These are phyloP conservation scores for Gastracanthus pulcherrimus DNA, from an alignment of 2,888 invertebrate genomes.

Conservation along the genomic window DNA sequence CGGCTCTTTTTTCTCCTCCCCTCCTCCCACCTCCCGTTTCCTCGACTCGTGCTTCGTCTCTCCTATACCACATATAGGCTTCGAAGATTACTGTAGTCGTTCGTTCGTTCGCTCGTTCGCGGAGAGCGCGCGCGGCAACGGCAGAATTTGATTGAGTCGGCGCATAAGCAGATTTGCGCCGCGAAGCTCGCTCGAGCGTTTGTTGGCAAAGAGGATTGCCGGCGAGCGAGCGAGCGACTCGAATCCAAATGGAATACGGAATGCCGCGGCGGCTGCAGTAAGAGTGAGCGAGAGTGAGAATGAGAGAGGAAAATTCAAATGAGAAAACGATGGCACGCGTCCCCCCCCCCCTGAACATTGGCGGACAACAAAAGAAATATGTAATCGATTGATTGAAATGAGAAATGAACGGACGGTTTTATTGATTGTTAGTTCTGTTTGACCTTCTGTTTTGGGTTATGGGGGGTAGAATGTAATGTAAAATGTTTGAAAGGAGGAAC, in stretches of 20 bases:
- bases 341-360: too few species aligned
- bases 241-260: conserved; percentile 58
- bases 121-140: conserved; percentile 28
- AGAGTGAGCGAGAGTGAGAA: conserved; percentile 41
- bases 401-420: too few species aligned
- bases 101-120: not conserved
- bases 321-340: conserved; percentile 72
- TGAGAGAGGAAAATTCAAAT: conserved; percentile 69
- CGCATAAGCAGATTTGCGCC: conserved; percentile 73
- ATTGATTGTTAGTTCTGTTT: too few species aligned
- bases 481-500: too few species aligned
- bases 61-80: not conserved
- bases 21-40: not conserved
- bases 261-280: not conserved
- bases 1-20: not conserved
- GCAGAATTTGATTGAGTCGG: conserved; percentile 73
- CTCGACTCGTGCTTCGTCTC: not conserved
- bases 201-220: conserved; percentile 73
- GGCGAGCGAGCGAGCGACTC: conserved; percentile 60
- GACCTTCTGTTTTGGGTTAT: too few species aligned
- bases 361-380: too few species aligned
- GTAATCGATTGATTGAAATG: too few species aligned
- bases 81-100: conserved; percentile 31
- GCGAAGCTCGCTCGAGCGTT: conserved; percentile 69
- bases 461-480: too few species aligned